Evolutionary conservation across 2,797 vertebrate genomes (phyloP).

Genomic region (Oryzias dopingdopingensis): DNA sequence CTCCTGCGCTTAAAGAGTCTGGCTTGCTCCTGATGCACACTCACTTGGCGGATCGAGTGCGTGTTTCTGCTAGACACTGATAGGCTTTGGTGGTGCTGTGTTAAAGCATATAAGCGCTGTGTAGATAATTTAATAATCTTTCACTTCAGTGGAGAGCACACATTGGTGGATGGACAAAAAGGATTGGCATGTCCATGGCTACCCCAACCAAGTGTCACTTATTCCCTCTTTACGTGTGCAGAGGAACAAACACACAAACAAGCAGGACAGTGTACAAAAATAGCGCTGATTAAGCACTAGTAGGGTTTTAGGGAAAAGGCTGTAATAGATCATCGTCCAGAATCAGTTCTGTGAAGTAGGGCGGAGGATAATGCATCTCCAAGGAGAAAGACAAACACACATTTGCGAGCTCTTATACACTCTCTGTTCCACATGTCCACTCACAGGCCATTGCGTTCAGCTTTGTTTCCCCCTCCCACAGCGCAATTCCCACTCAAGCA

Average conservation of each 20-base stretch:
- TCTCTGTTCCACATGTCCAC: constrained; percentile 68
- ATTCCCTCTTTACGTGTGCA: background rate
- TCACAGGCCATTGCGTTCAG: constrained; percentile 63
- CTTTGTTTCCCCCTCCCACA: constrained; percentile 54
- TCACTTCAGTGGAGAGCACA: constrained; percentile 15
- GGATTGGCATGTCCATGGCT: constrained; percentile 2
- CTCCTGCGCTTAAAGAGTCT: constrained; percentile 24
- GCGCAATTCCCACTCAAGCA: constrained; percentile 69
- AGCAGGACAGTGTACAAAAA: background rate
- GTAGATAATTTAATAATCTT: constrained; percentile 31
- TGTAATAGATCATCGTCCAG: constrained; percentile 54
- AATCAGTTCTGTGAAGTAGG: constrained; percentile 68
- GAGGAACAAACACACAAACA: constrained; percentile 4
- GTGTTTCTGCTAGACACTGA: constrained; percentile 7
- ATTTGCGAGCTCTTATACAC: constrained; percentile 37
- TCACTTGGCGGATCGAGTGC: background rate
- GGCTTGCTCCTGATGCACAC: constrained; percentile 14
- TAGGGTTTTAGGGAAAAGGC: constrained; percentile 44
- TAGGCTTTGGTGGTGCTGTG: constrained; percentile 14
- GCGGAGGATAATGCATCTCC: constrained; percentile 70
- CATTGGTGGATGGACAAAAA: constrained; percentile 3
- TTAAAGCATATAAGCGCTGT: constrained; percentile 42
- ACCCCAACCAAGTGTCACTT: background rate
- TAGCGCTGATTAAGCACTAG: constrained; percentile 50
- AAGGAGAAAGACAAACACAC: constrained; percentile 55